Evolutionary conservation across 2,888 invertebrate species (phyloP).

Genomic region (Tuta absoluta): DNA sequence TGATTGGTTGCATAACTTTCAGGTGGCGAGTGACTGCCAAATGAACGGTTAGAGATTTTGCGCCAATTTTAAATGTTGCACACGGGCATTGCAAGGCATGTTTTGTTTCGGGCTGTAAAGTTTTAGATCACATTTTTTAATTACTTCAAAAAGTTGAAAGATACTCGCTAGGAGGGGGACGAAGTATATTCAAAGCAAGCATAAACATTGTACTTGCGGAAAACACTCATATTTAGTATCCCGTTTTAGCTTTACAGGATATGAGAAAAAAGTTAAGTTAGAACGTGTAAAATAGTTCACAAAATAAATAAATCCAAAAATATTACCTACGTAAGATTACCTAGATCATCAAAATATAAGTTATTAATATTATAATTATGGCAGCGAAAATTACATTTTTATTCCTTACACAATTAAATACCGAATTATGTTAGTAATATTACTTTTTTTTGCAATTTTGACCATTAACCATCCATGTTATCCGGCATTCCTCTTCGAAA

Average conservation of each 20-base stretch:
- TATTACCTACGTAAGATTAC: constrained; percentile 25
- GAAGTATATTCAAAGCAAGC: neutral
- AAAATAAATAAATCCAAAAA: constrained; percentile 35
- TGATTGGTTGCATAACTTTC: neutral
- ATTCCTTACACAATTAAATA: neutral
- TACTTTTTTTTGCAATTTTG: neutral
- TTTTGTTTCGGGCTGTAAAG: too few species aligned
- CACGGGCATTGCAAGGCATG: too few species aligned
- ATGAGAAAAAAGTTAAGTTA: constrained; percentile 21
- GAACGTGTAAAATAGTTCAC: constrained; percentile 43
- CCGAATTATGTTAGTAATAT: neutral
- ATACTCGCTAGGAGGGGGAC: neutral
- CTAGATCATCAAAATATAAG: constrained; percentile 32
- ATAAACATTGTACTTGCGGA: neutral
- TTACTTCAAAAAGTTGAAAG: constrained; percentile 6
- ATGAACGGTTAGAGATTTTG: neutral
- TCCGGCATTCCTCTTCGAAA: neutral
- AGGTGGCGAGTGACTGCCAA: neutral
- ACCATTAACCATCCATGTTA: neutral
- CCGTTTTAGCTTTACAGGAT: neutral
- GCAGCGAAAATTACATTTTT: constrained; percentile 47
- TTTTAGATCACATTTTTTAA: constrained; percentile 11
- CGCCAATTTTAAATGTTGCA: neutral
- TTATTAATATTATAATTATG: constrained; percentile 37
- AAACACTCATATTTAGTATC: neutral